These are phyloP conservation scores for Atopsyche davidsoni DNA, from an alignment of 1,140 invertebrate genomes.

Conservation along the genomic window DNA sequence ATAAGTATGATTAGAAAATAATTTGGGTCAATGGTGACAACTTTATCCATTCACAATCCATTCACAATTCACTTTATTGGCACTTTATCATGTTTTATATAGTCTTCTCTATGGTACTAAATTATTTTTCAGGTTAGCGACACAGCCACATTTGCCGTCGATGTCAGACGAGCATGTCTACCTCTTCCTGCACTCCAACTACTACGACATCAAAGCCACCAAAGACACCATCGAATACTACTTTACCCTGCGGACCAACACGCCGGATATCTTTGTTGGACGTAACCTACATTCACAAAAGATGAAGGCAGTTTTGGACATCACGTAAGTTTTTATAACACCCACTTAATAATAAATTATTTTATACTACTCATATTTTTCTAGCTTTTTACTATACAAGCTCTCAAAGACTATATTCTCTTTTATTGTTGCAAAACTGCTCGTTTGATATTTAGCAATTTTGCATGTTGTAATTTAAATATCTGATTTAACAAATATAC, in stretches of 20 bases:
- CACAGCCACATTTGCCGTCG: conserved; percentile 51
- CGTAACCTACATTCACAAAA: conserved; percentile 45
- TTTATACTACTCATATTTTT: no score
- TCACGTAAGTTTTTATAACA: conserved; percentile 54
- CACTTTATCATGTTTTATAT: neutral
- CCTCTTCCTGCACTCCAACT: conserved; percentile 55
- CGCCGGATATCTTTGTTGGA: conserved; percentile 49
- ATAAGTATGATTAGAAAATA: no score
- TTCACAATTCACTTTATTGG: no score
- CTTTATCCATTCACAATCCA: no score
- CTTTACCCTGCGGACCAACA: conserved; percentile 50
- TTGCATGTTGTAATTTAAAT: no score
- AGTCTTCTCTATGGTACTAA: neutral
- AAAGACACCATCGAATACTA: conserved; percentile 54
- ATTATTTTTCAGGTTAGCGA: conserved; percentile 44
- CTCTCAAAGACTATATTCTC: no score
- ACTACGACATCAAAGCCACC: conserved; percentile 51
- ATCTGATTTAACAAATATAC: no score
- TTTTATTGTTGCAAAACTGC: no score
- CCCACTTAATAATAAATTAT: no score
- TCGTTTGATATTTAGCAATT: no score
- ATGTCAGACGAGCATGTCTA: conserved; percentile 53
- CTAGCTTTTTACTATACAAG: no score
- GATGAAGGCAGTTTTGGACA: conserved; percentile 46
- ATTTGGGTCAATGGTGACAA: no score